phyloP scores from a whole-genome alignment of 2,113 vertebrate genomes.

The Columba janthina region DNA sequence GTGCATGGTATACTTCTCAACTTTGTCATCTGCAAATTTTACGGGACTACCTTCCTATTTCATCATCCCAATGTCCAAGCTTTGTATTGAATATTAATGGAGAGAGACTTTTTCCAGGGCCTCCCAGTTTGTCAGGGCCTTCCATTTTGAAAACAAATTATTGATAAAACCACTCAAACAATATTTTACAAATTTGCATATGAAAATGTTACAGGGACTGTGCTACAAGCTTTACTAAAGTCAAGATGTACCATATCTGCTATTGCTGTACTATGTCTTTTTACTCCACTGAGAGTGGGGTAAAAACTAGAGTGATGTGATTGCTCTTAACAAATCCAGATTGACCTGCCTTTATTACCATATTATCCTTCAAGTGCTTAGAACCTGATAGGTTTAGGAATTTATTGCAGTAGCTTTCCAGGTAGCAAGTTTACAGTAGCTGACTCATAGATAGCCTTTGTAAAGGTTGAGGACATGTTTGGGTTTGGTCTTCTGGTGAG shows the following conservation, averaged over 20 bases:
- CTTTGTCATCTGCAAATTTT: neutral
- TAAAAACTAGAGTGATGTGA: neutral
- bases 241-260: fast-evolving
- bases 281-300: neutral
- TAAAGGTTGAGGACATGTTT: neutral
- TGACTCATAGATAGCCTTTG: neutral
- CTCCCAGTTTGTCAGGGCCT: neutral
- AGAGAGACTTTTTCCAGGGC: neutral
- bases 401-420: neutral
- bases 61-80: neutral
- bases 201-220: neutral
- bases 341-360: neutral
- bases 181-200: neutral
- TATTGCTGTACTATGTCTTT: neutral
- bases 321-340: neutral
- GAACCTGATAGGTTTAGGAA: neutral
- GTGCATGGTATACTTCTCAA: neutral
- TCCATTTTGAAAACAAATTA: neutral
- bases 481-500: neutral
- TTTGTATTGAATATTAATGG: neutral
- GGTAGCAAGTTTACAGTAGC: neutral
- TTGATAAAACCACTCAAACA: neutral
- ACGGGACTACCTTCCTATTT: neutral
- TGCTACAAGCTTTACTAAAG: neutral
- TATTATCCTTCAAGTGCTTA: neutral